phyloP scores from a whole-genome alignment of 2,888 invertebrate species.

The Hartigia nigra region DNA sequence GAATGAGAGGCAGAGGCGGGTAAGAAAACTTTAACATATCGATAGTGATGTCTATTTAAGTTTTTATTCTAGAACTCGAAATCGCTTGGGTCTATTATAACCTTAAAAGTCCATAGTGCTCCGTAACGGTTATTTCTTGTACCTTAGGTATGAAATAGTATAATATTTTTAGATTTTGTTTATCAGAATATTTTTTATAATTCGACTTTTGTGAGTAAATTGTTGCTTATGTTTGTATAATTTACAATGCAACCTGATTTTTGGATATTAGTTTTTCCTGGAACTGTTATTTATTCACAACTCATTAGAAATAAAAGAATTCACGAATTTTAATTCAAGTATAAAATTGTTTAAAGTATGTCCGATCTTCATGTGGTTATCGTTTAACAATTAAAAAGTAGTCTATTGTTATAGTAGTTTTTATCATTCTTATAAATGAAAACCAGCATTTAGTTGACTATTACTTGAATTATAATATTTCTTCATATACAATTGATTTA shows the following conservation, averaged over 20 bases:
- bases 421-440: background rate
- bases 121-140: background rate
- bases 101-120: background rate
- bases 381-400: background rate
- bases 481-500: no score
- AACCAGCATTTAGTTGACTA: background rate
- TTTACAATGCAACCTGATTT: background rate
- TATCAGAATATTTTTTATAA: background rate
- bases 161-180: background rate
- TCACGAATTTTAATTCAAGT: background rate
- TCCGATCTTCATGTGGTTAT: background rate
- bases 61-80: background rate
- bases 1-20: conserved; percentile 57
- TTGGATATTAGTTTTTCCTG: background rate
- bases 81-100: background rate
- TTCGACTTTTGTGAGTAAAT: background rate
- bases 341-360: background rate
- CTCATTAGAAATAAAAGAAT: background rate
- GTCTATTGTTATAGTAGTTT: background rate
- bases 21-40: conserved; percentile 31
- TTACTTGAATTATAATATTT: no score
- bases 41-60: background rate
- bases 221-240: background rate
- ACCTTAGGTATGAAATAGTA: background rate
- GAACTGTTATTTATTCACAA: background rate